A percentile compares a stretch with the other conserved stretches of the same genome.
Evolutionary conservation across 2,888 invertebrate species (phyloP).

Genomic region (Physocephala rufipes): DNA sequence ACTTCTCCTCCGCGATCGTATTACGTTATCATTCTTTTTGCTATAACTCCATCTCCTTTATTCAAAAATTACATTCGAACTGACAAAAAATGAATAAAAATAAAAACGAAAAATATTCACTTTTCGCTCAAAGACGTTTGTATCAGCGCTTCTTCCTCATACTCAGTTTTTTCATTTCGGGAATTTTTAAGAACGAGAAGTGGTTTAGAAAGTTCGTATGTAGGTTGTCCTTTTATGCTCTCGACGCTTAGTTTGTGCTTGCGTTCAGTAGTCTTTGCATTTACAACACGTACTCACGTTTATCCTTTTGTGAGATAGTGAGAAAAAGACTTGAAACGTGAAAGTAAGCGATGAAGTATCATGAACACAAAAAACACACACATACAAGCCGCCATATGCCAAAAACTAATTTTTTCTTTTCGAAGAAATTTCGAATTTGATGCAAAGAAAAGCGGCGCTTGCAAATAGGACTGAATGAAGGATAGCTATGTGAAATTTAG

Average conservation of each 20-base stretch:
- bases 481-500: no score
- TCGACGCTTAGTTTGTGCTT: neutral
- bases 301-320: slow-evolving; percentile 1
- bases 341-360: slow-evolving; percentile 5
- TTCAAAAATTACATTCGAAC: neutral
- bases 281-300: slow-evolving; percentile 24
- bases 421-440: no score
- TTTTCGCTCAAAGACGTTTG: slow-evolving; percentile 20
- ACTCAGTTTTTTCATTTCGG: neutral
- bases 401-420: neutral
- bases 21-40: no score
- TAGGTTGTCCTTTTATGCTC: neutral
- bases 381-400: neutral
- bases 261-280: neutral
- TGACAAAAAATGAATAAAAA: neutral
- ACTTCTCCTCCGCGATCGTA: neutral
- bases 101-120: slow-evolving; percentile 26
- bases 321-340: neutral
- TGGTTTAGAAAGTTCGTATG: neutral
- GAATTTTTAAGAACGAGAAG: neutral
- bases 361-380: neutral
- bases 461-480: no score
- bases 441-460: no score
- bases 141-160: neutral
- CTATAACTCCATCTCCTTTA: no score